These are phyloP conservation scores for Physeter macrocephalus DNA, from an alignment of 2,113 vertebrate genomes.

Conservation along the genomic window DNA sequence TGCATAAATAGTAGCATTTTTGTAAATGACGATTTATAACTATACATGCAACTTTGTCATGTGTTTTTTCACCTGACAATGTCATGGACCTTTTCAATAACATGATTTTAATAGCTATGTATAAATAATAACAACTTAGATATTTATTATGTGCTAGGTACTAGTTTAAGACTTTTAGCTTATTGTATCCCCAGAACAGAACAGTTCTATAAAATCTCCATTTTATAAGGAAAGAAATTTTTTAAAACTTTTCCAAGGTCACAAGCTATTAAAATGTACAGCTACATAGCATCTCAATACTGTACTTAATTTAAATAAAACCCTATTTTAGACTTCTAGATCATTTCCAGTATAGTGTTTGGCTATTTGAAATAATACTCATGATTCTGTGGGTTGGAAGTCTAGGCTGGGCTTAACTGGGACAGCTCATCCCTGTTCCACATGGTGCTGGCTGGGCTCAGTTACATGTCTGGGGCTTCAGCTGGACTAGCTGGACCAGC, in stretches of 20 bases:
- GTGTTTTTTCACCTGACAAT: neutral
- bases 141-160: neutral
- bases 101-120: neutral
- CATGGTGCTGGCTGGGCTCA: neutral
- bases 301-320: neutral
- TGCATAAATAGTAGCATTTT: neutral
- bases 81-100: neutral
- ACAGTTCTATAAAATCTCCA: neutral
- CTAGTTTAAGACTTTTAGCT: neutral
- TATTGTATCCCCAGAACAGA: neutral
- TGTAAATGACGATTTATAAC: conserved; percentile 7
- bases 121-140: neutral
- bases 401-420: neutral
- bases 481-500: neutral
- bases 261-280: neutral
- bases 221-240: neutral
- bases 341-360: neutral
- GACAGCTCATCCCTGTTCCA: neutral
- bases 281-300: neutral
- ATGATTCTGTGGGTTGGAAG: neutral
- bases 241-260: neutral
- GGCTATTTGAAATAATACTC: neutral
- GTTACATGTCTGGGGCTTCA: neutral
- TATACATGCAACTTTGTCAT: neutral
- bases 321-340: neutral